Evolutionary conservation across 1,140 invertebrate species (phyloP).

Genomic region (Megathymus violae): DNA sequence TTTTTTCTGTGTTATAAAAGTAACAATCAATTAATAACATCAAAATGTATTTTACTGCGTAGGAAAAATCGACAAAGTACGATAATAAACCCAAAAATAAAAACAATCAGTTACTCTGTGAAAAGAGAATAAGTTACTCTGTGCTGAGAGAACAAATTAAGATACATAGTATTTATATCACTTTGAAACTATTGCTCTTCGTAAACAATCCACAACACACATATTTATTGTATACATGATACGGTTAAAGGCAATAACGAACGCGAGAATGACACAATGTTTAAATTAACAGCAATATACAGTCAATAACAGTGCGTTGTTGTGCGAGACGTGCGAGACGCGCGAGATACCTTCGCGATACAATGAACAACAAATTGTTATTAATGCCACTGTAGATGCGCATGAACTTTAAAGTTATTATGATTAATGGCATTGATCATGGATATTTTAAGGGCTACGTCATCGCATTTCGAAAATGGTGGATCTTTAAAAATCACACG

Average conservation of each 20-base stretch:
- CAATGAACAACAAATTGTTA: conserved; percentile 61
- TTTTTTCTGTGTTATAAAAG: too few relatives aligned
- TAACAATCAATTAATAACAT: too few relatives aligned
- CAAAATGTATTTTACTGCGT: too few relatives aligned
- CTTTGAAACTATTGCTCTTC: background rate
- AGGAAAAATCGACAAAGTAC: too few relatives aligned
- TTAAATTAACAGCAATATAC: conserved; percentile 19
- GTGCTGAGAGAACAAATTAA: too few relatives aligned
- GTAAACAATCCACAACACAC: background rate
- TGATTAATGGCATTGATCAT: conserved; percentile 71
- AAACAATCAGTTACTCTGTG: too few relatives aligned
- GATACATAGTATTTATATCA: too few relatives aligned
- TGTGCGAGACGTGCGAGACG: conserved; percentile 59
- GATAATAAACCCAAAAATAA: too few relatives aligned
- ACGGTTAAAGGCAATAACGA: background rate
- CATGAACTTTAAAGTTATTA: conserved; percentile 69
- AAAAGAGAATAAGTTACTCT: too few relatives aligned
- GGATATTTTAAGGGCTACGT: conserved; percentile 62
- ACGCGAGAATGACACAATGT: conserved; percentile 23
- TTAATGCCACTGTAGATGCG: conserved; percentile 75
- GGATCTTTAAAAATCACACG: too few relatives aligned
- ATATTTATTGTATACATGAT: conserved; percentile 5
- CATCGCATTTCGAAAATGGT: conserved; percentile 4
- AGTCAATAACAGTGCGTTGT: background rate
- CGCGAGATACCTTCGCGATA: conserved; percentile 51